A percentile compares a stretch with the other conserved stretches of the same genome.
phyloP scores from a whole-genome alignment of 1,140 invertebrate species.

The Hycleus phaleratus region DNA sequence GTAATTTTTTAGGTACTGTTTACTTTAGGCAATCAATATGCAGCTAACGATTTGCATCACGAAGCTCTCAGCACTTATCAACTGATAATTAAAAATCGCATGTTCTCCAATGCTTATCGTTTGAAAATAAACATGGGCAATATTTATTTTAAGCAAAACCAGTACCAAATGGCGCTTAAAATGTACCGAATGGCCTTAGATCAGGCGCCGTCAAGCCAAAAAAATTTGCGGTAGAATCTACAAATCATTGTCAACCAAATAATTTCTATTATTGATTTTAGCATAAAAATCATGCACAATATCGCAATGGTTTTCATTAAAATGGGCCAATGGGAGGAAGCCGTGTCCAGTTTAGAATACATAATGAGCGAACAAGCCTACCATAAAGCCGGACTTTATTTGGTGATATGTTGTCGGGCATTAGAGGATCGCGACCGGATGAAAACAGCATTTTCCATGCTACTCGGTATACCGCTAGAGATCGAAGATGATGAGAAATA shows the following conservation, averaged over 20 bases:
- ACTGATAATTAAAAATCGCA: conserved; percentile 75
- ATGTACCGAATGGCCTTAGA: conserved; percentile 50
- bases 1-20: conserved; percentile 67
- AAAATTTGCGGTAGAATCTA: conserved; percentile 67
- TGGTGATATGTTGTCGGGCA: conserved; percentile 89
- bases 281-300: conserved; percentile 97
- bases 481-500: conserved; percentile 80
- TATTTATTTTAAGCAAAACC: conserved; percentile 91
- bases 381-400: conserved; percentile 74
- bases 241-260: neutral
- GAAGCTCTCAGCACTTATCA: conserved; percentile 95
- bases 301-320: conserved; percentile 93
- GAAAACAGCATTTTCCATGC: conserved; percentile 82
- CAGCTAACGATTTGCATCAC: conserved; percentile 86
- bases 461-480: conserved; percentile 81
- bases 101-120: conserved; percentile 81
- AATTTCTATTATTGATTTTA: conserved; percentile 36
- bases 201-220: conserved; percentile 64
- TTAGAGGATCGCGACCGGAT: conserved; percentile 91
- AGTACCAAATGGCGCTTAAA: conserved; percentile 93
- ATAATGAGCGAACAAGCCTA: conserved; percentile 94
- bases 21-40: conserved; percentile 90
- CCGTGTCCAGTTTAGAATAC: conserved; percentile 93
- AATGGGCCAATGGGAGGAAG: conserved; percentile 94
- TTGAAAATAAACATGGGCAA: conserved; percentile 98